A percentile compares a stretch with the other conserved stretches of the same genome.
Conservation (phyloP, 2,888 invertebrate genomes). For the Poecilobothrus nobilitatus region DNA sequence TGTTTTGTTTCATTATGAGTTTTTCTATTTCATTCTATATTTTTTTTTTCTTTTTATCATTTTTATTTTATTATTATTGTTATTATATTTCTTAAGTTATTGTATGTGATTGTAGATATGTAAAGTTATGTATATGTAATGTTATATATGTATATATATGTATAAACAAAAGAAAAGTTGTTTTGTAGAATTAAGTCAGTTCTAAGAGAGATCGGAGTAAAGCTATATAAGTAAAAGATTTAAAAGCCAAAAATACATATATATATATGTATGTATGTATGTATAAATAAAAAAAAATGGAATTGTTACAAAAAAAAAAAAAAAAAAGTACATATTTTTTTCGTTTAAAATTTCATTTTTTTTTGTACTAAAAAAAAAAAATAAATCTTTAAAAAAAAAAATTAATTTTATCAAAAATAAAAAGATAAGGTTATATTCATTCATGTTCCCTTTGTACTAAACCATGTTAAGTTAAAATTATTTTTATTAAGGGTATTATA, state of each 20-base stretch:
- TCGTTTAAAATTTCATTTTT: neutral
- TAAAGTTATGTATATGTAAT: no score
- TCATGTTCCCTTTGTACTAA: neutral
- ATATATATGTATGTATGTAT: no score
- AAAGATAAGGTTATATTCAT: neutral
- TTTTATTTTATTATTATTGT: constrained; percentile 23
- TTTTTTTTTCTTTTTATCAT: constrained; percentile 17
- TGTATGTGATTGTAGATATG: neutral
- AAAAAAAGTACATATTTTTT: neutral
- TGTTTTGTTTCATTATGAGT: constrained; percentile 22
- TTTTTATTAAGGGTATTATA: no score
- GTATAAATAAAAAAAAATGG: neutral
- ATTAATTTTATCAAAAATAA: neutral
- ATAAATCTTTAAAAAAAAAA: neutral
- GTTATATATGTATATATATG: no score
- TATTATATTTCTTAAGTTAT: constrained; percentile 20
- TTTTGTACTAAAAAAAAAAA: neutral
- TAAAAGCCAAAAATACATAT: neutral
- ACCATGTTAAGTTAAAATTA: no score
- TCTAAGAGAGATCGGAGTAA: no score
- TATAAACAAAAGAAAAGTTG: no score
- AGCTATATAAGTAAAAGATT: neutral
- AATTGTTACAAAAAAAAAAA: neutral
- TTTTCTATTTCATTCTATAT: constrained; percentile 17
- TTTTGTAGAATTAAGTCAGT: no score